phyloP scores from a whole-genome alignment of 1,140 invertebrate genomes.

The Drosophila biarmipes region DNA sequence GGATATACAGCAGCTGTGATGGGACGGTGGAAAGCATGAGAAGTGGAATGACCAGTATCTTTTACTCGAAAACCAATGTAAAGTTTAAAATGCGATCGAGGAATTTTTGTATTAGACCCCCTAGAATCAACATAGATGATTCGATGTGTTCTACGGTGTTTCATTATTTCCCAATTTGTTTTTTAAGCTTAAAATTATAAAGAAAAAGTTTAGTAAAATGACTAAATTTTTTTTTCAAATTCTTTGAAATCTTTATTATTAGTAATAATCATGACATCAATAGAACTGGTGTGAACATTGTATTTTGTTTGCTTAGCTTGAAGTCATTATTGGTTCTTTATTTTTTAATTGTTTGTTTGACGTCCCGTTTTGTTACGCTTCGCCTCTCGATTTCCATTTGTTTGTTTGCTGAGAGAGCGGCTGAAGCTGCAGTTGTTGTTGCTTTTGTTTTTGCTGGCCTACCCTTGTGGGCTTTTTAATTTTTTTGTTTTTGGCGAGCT shows the following conservation, averaged over 20 bases:
- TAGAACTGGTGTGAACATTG: too few species aligned
- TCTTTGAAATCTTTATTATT: neutral
- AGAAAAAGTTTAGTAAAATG: too few species aligned
- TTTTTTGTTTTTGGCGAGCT: conserved; percentile 41
- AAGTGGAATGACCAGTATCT: neutral
- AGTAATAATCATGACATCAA: too few species aligned
- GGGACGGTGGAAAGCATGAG: neutral
- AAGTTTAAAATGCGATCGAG: too few species aligned
- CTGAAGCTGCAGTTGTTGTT: conserved; percentile 48
- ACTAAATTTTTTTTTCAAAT: too few species aligned
- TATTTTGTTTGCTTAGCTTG: conserved; percentile 17
- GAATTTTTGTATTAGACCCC: too few species aligned
- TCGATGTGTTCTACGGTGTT: too few species aligned
- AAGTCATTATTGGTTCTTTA: conserved; percentile 36
- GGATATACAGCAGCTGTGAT: conserved; percentile 11
- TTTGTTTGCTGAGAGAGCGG: conserved; percentile 41
- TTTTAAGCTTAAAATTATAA: too few species aligned
- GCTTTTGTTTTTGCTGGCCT: conserved; percentile 24
- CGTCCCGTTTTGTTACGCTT: conserved; percentile 42
- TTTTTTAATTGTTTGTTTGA: conserved; percentile 42
- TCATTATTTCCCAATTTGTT: too few species aligned
- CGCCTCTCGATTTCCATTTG: conserved; percentile 38
- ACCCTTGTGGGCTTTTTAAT: conserved; percentile 30
- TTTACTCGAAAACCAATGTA: neutral
- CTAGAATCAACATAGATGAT: too few species aligned